Percentiles rank a stretch among this genome's conserved stretches.
phyloP scores from a whole-genome alignment of 2,888 invertebrate genomes.

The Oxyscelio sp. region DNA sequence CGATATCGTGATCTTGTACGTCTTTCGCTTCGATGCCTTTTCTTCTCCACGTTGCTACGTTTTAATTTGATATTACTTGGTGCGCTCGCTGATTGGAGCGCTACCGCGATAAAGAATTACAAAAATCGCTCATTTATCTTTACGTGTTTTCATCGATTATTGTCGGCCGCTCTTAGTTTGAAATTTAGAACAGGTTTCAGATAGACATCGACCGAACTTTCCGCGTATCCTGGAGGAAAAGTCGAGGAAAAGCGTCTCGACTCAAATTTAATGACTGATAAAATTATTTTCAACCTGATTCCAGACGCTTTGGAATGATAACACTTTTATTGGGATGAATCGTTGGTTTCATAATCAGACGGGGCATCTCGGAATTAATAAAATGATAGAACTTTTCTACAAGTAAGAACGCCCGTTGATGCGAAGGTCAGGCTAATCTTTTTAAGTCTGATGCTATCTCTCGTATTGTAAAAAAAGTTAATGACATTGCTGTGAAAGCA shows the following conservation, averaged over 20 bases:
- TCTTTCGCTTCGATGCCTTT: conserved; percentile 64
- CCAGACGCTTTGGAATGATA: conserved; percentile 35
- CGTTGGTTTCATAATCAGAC: conserved; percentile 37
- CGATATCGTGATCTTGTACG: conserved; percentile 68
- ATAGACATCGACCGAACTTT: conserved; percentile 10
- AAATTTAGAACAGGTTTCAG: conserved; percentile 53
- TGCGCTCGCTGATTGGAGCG: conserved; percentile 46
- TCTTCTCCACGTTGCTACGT: conserved; percentile 59
- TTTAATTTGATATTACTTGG: conserved; percentile 66
- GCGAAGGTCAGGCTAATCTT: too few relatives aligned
- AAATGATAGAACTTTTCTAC: conserved; percentile 55
- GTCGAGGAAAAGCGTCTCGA: conserved; percentile 10
- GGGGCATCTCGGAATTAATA: conserved; percentile 52
- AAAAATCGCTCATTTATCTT: conserved; percentile 54
- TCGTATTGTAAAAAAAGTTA: too few relatives aligned
- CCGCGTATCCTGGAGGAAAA: conserved; percentile 2
- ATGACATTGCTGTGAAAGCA: too few relatives aligned
- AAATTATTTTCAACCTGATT: conserved; percentile 19
- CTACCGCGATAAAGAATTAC: conserved; percentile 45
- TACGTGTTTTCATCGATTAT: conserved; percentile 51
- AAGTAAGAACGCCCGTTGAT: too few relatives aligned
- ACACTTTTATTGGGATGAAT: conserved; percentile 47
- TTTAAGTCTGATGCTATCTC: too few relatives aligned
- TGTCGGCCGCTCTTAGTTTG: not conserved
- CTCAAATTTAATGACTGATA: conserved; percentile 20